These are phyloP conservation scores for Drosophila lowei DNA, from an alignment of 1,140 invertebrate genomes.

Conservation along the genomic window DNA sequence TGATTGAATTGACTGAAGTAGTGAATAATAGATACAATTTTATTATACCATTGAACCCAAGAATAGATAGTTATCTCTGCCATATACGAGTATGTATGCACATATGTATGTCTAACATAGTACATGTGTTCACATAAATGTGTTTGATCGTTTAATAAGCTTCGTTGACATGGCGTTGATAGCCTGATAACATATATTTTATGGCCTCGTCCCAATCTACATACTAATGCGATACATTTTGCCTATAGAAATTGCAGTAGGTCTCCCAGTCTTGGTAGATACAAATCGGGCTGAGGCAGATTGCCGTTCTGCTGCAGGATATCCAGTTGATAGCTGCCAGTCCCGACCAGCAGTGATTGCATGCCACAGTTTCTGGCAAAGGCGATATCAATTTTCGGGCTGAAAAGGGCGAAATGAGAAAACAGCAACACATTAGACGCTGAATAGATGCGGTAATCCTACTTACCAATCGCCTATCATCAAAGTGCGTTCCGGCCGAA, in stretches of 20 bases:
- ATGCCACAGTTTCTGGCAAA: conserved; percentile 93
- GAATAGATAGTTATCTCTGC: too few species aligned
- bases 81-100: conserved; percentile 3
- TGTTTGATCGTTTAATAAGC: too few species aligned
- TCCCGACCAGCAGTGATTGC: conserved; percentile 91
- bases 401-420: conserved; percentile 59
- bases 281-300: conserved; percentile 88
- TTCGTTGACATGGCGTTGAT: too few species aligned
- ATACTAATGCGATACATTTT: not conserved
- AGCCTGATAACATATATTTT: too few species aligned
- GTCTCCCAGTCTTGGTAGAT: conserved; percentile 88
- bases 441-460: conserved; percentile 12
- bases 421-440: conserved; percentile 18
- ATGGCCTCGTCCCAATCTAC: too few species aligned
- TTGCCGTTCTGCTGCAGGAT: conserved; percentile 27
- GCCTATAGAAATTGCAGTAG: conserved; percentile 82
- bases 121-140: too few species aligned
- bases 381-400: conserved; percentile 94
- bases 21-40: too few species aligned
- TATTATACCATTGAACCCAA: too few species aligned
- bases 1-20: too few species aligned
- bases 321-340: conserved; percentile 88
- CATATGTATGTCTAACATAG: not conserved
- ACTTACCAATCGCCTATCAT: conserved; percentile 96
- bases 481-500: conserved; percentile 90